Conservation (phyloP, 92 coral and sea anemone genomes). For the Chrysogorgia sp. region DNA sequence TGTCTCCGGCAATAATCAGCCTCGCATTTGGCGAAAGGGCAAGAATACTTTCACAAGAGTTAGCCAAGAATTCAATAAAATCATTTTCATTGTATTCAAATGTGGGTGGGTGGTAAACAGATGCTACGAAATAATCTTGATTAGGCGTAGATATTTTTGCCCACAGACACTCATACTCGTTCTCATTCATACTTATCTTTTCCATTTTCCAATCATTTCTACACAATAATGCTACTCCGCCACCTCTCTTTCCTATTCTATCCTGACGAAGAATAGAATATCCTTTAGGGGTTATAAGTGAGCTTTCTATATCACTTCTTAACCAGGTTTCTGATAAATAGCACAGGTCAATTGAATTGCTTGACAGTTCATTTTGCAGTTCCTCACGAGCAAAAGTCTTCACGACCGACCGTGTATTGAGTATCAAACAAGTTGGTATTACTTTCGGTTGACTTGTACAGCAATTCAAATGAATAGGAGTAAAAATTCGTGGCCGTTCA, state of each 20-base stretch:
- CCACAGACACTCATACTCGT: constrained; percentile 40
- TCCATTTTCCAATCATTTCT: constrained; percentile 47
- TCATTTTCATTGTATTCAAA: constrained; percentile 44
- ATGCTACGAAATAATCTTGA: constrained; percentile 49
- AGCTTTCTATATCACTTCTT: constrained; percentile 28
- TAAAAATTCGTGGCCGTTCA: background rate
- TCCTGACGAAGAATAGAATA: constrained; percentile 32
- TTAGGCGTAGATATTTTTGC: constrained; percentile 45
- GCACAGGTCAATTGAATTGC: constrained; percentile 22
- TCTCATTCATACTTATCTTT: constrained; percentile 15
- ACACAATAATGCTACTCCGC: constrained; percentile 43
- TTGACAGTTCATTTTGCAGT: constrained; percentile 11
- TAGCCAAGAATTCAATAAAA: constrained; percentile 34
- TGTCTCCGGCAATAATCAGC: constrained; percentile 32
- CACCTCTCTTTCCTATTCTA: constrained; percentile 31
- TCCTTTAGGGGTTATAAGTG: constrained; percentile 27
- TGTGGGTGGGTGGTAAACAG: constrained; percentile 44
- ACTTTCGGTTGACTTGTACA: background rate
- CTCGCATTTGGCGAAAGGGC: constrained; percentile 33
- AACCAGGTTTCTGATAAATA: constrained; percentile 41
- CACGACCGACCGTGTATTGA: constrained; percentile 33
- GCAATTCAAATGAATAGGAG: background rate
- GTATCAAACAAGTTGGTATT: constrained; percentile 1
- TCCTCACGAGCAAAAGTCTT: constrained; percentile 21
- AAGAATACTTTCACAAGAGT: constrained; percentile 41